Evolutionary conservation across 2,888 invertebrate species (phyloP), one percentile per base, ranked within the genome.

Genomic region (Rhingia rostrata): DNA sequence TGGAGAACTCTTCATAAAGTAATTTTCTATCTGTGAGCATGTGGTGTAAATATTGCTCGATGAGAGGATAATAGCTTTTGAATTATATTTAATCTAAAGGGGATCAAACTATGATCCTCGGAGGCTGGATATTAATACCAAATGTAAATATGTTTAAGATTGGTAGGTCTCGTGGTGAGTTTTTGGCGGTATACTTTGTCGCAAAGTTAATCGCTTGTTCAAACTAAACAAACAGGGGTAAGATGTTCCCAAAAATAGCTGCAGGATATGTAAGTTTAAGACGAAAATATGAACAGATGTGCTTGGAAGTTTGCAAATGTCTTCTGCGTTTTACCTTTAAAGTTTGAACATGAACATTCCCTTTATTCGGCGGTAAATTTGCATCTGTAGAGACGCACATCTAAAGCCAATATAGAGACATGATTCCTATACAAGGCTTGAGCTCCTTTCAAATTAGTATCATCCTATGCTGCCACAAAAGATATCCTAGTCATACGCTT

Each of bases 11-110:
- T 82, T 77, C 64, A 63, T 51, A 51, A 73, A 63, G 63, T 79
- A 54, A 74, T 79, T 73, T 67, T 39, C 67, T 51, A 72, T 56
- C 54, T 61, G 22, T 6, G 39, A 67, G 67, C 64, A 72, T 67
- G 53, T 63, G 61, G 66, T 82, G 45, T 74, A 69, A 74, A 69
- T 69, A 51, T 58, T 45, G 22, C 67, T 60, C 79, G 56, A 79
- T 83, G 79, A 83, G 74, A 69, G 64, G 83, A 83, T 83, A 79
- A 83, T 74, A 73, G 83, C 69, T 78, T 83, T 78, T 73, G 78
- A 73, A 83, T 83, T 63, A 56, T 79, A 69, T 58, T 54, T 83
- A 79, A 83, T 78, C 67, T 39, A 32, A 67, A 64, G 63, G 45
- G 73, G 67, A 77, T 72, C 43, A 53, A 58, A 41, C 51, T 7